Conservation (phyloP, 1,140 invertebrate species). For the Mya arenaria region DNA sequence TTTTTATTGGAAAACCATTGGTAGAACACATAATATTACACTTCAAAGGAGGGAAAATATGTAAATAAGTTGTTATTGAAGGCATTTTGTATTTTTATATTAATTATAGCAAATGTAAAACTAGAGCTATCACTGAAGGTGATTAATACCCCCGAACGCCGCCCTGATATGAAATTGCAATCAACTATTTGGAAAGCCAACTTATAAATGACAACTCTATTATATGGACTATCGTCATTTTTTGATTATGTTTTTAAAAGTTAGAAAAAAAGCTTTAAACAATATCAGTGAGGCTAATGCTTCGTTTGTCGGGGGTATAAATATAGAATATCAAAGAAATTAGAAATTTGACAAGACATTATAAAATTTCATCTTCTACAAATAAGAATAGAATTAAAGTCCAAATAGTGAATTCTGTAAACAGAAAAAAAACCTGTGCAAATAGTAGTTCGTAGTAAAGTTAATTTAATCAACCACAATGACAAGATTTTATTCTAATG, state of each 20-base stretch:
- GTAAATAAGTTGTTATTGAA: slow-evolving; percentile 48
- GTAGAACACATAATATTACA: neutral
- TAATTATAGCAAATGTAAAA: slow-evolving; percentile 51
- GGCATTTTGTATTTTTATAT: slow-evolving; percentile 45
- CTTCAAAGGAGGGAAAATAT: slow-evolving; percentile 52
- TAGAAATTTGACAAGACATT: slow-evolving; percentile 31
- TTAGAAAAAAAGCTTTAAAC: too few relatives aligned
- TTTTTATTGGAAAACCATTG: slow-evolving; percentile 32
- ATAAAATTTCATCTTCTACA: slow-evolving; percentile 22
- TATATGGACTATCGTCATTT: too few relatives aligned
- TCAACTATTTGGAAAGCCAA: too few relatives aligned
- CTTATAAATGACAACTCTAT: too few relatives aligned
- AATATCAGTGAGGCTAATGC: too few relatives aligned
- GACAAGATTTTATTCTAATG: slow-evolving; percentile 54
- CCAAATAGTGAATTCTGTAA: slow-evolving; percentile 41
- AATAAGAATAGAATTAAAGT: slow-evolving; percentile 26
- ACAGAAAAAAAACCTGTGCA: slow-evolving; percentile 12
- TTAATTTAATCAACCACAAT: slow-evolving; percentile 45
- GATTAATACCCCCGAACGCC: too few relatives aligned
- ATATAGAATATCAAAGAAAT: neutral
- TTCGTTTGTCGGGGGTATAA: too few relatives aligned
- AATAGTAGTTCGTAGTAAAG: slow-evolving; percentile 47
- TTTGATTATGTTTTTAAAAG: too few relatives aligned
- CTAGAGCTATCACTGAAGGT: too few relatives aligned
- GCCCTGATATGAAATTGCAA: too few relatives aligned